Percentiles rank a stretch among this genome's conserved stretches.
Evolutionary conservation across 2,797 vertebrate genomes (phyloP).

Genomic region (Megaceryle alcyon): DNA sequence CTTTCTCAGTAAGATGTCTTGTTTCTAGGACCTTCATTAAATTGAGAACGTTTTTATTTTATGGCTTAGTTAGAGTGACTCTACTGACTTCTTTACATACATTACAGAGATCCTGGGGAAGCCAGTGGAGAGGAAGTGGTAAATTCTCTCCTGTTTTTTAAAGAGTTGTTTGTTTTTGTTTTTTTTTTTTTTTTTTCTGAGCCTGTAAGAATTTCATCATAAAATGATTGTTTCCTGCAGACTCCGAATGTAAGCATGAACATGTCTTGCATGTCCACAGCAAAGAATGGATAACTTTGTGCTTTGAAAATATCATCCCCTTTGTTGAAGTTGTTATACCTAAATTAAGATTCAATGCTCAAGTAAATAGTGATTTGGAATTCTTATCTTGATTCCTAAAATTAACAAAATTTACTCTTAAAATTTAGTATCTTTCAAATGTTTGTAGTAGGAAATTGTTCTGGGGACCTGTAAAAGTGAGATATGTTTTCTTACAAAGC

Average conservation of each 20-base stretch:
- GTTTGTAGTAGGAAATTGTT: neutral
- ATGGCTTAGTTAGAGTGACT: neutral
- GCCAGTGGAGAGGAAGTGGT: neutral
- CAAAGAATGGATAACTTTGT: neutral
- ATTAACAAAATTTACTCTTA: neutral
- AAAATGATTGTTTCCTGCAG: neutral
- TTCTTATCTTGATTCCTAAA: neutral
- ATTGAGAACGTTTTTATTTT: neutral
- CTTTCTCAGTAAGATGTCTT: constrained; percentile 80
- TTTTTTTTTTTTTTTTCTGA: neutral
- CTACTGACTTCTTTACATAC: neutral
- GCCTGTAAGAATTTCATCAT: neutral
- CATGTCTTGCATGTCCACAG: neutral
- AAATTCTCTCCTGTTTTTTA: neutral
- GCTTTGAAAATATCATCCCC: neutral
- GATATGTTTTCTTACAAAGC: neutral
- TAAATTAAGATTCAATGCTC: neutral
- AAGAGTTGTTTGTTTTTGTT: neutral
- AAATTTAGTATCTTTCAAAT: neutral
- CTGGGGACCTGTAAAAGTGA: neutral
- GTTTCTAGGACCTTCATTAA: neutral
- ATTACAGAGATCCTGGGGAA: neutral
- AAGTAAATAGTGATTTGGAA: neutral
- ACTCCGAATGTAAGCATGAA: neutral
- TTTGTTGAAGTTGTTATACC: neutral